A percentile compares a stretch with the other conserved stretches of the same genome.
Conservation (phyloP, 2,888 invertebrate genomes). For the Callosobruchus maculatus region DNA sequence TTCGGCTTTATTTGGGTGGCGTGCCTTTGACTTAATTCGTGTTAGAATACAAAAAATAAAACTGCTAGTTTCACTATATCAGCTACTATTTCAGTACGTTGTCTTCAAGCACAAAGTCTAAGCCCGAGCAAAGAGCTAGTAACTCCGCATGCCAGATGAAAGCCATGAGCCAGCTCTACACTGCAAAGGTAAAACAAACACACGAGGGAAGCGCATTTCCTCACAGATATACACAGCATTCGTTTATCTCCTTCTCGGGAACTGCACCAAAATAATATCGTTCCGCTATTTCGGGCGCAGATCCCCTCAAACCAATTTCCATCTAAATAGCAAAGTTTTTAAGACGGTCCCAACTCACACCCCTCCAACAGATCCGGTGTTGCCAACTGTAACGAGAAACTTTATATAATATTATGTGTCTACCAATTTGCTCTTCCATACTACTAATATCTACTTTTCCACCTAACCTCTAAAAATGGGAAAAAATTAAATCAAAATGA, state of each 20-base stretch:
- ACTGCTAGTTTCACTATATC: background rate
- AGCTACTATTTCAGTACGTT: background rate
- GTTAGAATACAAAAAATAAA: background rate
- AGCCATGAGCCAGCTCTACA: background rate
- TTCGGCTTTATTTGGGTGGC: too few species aligned
- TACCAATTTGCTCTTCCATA: too few species aligned
- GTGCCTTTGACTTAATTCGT: too few species aligned
- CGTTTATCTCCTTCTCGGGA: background rate
- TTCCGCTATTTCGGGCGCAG: background rate
- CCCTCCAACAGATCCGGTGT: background rate
- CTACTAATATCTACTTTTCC: too few species aligned
- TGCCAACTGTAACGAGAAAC: background rate
- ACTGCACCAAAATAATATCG: background rate
- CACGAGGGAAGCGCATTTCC: background rate
- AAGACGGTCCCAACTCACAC: background rate
- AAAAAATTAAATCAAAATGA: too few species aligned
- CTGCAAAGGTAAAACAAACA: background rate
- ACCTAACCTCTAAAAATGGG: too few species aligned
- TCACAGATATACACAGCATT: background rate
- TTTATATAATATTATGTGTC: too few species aligned
- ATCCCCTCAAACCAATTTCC: background rate
- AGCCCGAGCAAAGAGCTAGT: background rate
- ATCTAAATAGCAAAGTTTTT: background rate
- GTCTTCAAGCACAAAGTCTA: background rate
- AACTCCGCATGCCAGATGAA: background rate